Base-by-base conservation (phyloP, 2,888 invertebrate species). In the Acheta domesticus region DNA sequence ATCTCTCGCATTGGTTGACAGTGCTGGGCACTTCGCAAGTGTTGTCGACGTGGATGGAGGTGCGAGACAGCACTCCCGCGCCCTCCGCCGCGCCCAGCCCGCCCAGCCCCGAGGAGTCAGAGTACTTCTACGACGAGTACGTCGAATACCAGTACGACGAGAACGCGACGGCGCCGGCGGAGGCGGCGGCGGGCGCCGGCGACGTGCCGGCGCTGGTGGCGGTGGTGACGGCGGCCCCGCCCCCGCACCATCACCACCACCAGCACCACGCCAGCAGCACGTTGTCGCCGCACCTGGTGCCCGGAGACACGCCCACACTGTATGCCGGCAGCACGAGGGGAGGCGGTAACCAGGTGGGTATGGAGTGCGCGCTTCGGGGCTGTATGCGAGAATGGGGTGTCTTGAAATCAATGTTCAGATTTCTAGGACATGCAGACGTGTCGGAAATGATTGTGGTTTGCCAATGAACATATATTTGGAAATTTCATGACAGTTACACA, bases 41-140 rank as follows among this genome's bases (percentile, higher is more conserved):
- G 4, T 88, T 89, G 82, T 90, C 89, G 78, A 89, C 89, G 78
- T 89, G 89, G 89, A 91, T 85, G 88, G 87, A 88, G 80, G 83
- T 88, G 84, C 89, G 88, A 89, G 89, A 86, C 48, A 76, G 79
- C 48, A 78, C 82, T 12, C 50, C 75, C 11, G 19, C 78, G 16
- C 77, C 62, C 62, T 62, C 62, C 62, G 62, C 16, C 62, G 36
- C 79, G n/a, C 78, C 49, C 23, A 85, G 89, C 82, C 89, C 91
- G 77, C 92, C 94, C 11, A 88, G 90, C 2, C 93, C 93, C 11
- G 92, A 93, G 84, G 94, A 94, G 85, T 93, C 93, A 1, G 94
- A 95, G 84, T 94, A 94, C 84, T 93, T 94, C 83, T 94, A 94
- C 85, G 94, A 94, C 84, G 94, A 95, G 83, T 95, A 94, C 85